Evolutionary conservation across 2,113 vertebrate species (phyloP), one percentile per base, ranked within the genome.

Genomic region (Aix galericulata): DNA sequence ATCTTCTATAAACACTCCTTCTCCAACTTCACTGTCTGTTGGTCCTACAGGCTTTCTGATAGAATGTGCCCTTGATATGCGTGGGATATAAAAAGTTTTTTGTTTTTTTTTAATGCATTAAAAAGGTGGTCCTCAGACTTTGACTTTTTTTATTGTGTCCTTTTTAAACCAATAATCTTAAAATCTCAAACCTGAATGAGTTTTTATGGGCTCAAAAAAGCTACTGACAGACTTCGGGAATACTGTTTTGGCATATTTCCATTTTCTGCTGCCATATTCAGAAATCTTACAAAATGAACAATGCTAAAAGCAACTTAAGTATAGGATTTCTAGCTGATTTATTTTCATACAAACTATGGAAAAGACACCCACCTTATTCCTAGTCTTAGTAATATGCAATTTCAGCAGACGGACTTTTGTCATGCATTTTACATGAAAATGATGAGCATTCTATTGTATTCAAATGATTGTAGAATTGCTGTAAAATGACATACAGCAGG

Each of bases 401-500:
- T 62, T 89, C 84, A 91, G 62, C 50, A 78, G 75, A 80, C 48
- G 11, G 20, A 86, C 71, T 91, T 89, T 85, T 90, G 59, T 50
- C 44, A 84, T 84, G 67, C 81, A 83, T 96, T 93, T 97, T 92
- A 27, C 93, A 44, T 83, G 72, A 86, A 93, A 80, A 82, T 80
- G 76, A 83, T 91, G 93, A 94, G 90, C 48, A 81, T 62, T 72
- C 68, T 32, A 42, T 89, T 84, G 81, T 92, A 34, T 94, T 95
- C 94, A 96, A 88, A 94, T 76, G 38, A 38, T 88, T 85, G 38
- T 77, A 76, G 91, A 96, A 91, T 93, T 75, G 59, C 89, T 89
- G 59, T 52, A 78, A 94, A 92, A 95, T 67, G 25, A 73, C 85
- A 86, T 94, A 75, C 67, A 88, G 94, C 95, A 96, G 94, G 94